Percentiles rank a stretch among this genome's conserved stretches.
Conservation (phyloP, 2,113 vertebrate genomes). For the Aramus guarauna region DNA sequence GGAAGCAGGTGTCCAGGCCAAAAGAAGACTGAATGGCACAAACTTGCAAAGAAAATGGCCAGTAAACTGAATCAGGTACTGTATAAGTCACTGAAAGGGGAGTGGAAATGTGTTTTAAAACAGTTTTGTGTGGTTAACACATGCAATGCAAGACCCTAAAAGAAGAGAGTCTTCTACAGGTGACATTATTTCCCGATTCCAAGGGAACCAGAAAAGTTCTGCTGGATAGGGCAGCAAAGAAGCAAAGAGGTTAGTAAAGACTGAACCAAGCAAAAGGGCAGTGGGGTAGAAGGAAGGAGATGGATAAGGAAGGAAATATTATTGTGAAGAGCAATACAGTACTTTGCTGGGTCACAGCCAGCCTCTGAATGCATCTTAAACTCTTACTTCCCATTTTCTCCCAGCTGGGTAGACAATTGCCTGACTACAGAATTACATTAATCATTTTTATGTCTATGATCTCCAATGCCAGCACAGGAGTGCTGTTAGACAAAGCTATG, state of each 20-base stretch:
- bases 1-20: background rate
- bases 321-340: slow-evolving; percentile 16
- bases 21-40: background rate
- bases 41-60: background rate
- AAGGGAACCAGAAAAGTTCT: background rate
- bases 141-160: background rate
- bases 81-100: background rate
- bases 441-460: slow-evolving; percentile 45
- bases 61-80: background rate
- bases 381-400: slow-evolving; percentile 26
- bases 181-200: background rate
- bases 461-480: background rate
- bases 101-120: background rate
- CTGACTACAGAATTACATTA: slow-evolving; percentile 38
- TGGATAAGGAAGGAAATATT: background rate
- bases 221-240: background rate
- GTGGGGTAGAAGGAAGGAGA: background rate
- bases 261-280: background rate
- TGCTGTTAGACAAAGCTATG: background rate
- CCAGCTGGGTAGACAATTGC: slow-evolving; percentile 46
- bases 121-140: background rate
- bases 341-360: slow-evolving; percentile 10
- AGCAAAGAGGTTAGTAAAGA: background rate
- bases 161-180: background rate
- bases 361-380: slow-evolving; percentile 8